Evolutionary conservation across 2,113 vertebrate species (phyloP).

Genomic region (Archilochus colubris): DNA sequence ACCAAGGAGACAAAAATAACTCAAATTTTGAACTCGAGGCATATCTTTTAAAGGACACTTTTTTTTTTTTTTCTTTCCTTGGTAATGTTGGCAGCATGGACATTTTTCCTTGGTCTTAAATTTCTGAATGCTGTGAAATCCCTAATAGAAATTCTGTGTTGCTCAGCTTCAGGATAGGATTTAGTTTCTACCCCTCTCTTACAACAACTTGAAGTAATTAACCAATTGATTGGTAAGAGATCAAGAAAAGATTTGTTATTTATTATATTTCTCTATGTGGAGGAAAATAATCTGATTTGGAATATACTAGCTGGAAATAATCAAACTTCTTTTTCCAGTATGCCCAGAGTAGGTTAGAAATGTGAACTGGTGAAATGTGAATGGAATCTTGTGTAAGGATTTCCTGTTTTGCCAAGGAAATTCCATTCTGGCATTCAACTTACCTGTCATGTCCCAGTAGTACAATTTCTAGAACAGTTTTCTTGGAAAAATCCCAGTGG

Average conservation of each 20-base stretch:
- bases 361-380: neutral
- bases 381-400: neutral
- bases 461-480: neutral
- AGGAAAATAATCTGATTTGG: neutral
- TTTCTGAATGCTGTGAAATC: neutral
- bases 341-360: neutral
- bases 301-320: neutral
- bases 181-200: neutral
- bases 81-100: neutral
- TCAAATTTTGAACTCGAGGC: neutral
- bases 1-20: neutral
- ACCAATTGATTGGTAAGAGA: neutral
- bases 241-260: too few species aligned
- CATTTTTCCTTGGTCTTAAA: neutral
- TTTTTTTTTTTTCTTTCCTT: too few species aligned
- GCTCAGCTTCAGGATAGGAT: neutral
- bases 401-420: neutral
- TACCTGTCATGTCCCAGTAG: neutral
- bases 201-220: neutral
- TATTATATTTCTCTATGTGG: neutral
- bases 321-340: neutral
- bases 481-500: neutral
- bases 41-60: accelerated
- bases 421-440: neutral
- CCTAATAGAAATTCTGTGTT: neutral